These are phyloP conservation scores for Campodea augens DNA, from an alignment of 1,140 invertebrate species.

Conservation along the genomic window DNA sequence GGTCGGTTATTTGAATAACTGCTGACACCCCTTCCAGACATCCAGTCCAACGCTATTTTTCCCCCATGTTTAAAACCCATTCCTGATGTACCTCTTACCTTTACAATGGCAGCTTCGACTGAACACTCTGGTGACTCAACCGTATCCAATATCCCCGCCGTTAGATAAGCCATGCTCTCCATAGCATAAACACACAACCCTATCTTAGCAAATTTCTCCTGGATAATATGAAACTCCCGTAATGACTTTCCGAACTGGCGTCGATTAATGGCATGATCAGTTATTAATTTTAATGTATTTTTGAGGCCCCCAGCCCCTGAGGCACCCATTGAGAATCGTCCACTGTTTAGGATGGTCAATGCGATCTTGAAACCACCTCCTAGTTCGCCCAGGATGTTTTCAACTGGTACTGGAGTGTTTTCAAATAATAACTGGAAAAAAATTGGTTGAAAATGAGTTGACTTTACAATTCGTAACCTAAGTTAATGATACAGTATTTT, in stretches of 20 bases:
- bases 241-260: slow-evolving; percentile 41
- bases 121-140: slow-evolving; percentile 44
- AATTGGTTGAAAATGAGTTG: too few species aligned
- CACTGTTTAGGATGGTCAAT: slow-evolving; percentile 51
- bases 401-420: slow-evolving; percentile 40
- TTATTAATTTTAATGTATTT: slow-evolving; percentile 27
- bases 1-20: too few species aligned
- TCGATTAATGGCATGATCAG: slow-evolving; percentile 36
- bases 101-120: slow-evolving; percentile 61
- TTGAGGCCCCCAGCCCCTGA: slow-evolving; percentile 27
- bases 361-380: slow-evolving; percentile 51
- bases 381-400: slow-evolving; percentile 42
- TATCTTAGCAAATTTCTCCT: slow-evolving; percentile 34
- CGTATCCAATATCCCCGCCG: slow-evolving; percentile 42
- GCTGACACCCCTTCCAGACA: too few species aligned
- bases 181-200: slow-evolving; percentile 40
- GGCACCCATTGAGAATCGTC: slow-evolving; percentile 28
- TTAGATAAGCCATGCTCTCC: slow-evolving; percentile 58
- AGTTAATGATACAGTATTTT: too few species aligned
- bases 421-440: slow-evolving; percentile 40
- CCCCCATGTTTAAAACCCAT: too few species aligned
- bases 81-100: slow-evolving; percentile 28
- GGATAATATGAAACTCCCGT: slow-evolving; percentile 32
- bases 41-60: too few species aligned
- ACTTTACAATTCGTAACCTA: too few species aligned